phyloP scores from a whole-genome alignment of 2,113 vertebrate genomes.

The Heliornis fulica region DNA sequence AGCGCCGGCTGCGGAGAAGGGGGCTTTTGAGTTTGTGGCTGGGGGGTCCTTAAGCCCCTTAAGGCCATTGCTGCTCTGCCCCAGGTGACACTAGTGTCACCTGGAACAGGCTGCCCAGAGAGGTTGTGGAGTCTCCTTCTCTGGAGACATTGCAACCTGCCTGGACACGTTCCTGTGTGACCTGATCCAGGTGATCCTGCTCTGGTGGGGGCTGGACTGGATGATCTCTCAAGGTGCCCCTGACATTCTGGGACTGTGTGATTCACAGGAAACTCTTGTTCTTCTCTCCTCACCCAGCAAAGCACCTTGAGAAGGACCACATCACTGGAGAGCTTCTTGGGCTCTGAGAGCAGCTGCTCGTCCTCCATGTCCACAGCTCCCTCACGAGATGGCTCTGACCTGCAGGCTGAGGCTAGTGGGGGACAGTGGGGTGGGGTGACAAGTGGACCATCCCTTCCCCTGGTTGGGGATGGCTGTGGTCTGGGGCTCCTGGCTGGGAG shows the following conservation, averaged over 20 bases:
- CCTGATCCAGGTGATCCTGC: too few species aligned
- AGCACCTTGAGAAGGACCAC: slow-evolving; percentile 63
- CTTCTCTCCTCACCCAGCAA: slow-evolving; percentile 30
- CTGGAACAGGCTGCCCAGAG: too few species aligned
- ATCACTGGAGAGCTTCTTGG: slow-evolving; percentile 70
- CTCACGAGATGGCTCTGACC: neutral
- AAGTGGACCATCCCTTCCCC: neutral
- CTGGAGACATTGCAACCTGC: too few species aligned
- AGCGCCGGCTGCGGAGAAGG: fast-evolving
- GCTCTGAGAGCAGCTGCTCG: neutral
- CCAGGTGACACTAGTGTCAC: neutral
- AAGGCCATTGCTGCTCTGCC: neutral
- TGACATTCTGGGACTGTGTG: too few species aligned
- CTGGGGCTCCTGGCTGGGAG: too few species aligned
- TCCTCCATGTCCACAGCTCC: neutral
- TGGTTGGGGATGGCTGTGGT: neutral
- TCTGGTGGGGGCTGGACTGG: too few species aligned
- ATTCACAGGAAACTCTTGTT: too few species aligned
- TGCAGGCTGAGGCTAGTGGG: neutral
- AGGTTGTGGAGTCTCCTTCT: too few species aligned
- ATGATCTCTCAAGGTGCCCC: too few species aligned
- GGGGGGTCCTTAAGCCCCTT: neutral
- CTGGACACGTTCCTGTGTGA: too few species aligned
- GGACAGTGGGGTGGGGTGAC: neutral
- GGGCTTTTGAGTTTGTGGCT: neutral